Base-by-base conservation (phyloP, 2,797 vertebrate species). In the Halcyon chelicuti region DNA sequence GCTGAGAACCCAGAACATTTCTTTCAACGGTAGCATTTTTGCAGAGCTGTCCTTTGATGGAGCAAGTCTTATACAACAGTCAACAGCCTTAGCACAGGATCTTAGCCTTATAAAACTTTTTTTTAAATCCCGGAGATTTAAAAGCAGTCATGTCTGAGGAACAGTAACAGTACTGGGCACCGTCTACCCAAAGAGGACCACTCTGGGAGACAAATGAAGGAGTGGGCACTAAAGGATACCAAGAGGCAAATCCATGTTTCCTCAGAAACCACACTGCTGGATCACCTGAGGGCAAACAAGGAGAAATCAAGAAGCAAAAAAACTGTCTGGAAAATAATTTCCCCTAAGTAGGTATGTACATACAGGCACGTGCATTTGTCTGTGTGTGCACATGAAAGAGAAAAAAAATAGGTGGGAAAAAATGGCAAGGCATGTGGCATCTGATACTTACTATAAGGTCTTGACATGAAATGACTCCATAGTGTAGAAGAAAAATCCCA, bases 401-500 rank as follows among this genome's bases (percentile, higher is more conserved):
- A 54, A 65, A 58, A 42, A 62, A 49, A 65, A 54, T 4, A 31
- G 25, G 13, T 15, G 3, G 15, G 33, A 26, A 49, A 49, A 49
- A 47, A 47, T 47, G 14, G 37, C 31, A 88, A 60, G 55, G 11
- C 67, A 66, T 12, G 9, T 33, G 9, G 7, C 65, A 63, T 66
- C 23, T 29, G 40, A 73, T 39, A 44, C 51, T 80, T 76, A 67
- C 55, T 55, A 28, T 14, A 17, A 39, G 82, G 18, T 49, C 54
- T 60, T 94, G 73, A 47, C 46, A 77, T 57, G 12, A 86, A 94
- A 86, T 70, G 11, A 84, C 83, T 79, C 16, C 77, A 89, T 20
- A 70, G 74, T 93, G 70, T 5, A 62, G 51, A 68, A 68, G 60
- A 80, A 79, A 95, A 93, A 95, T 93, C 28, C 75, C 46, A 90